Conservation (phyloP, 2,113 vertebrate species). For the Megaceryle maxima region DNA sequence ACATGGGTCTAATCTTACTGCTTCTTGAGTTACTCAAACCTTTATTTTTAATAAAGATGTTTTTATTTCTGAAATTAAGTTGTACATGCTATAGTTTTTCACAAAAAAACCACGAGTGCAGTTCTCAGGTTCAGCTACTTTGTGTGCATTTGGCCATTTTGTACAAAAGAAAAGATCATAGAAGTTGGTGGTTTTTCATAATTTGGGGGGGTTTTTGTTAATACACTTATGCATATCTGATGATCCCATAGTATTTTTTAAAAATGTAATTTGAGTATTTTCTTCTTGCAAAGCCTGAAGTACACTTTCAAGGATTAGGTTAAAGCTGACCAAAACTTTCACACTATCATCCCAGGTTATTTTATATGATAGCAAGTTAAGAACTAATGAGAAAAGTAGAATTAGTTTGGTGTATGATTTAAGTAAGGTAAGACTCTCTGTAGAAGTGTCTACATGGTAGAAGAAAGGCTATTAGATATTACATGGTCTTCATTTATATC, state of each 20-base stretch:
- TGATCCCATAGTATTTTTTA: neutral
- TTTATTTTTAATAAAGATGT: neutral
- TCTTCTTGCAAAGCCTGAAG: neutral
- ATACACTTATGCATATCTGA: neutral
- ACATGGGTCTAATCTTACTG: neutral
- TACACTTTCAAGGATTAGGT: neutral
- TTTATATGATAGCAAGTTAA: neutral
- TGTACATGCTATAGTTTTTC: neutral
- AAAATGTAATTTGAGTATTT: neutral
- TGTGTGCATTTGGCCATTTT: neutral
- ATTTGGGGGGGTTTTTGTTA: neutral
- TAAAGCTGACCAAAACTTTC: neutral
- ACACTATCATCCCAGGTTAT: neutral
- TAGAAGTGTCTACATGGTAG: neutral
- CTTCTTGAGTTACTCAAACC: neutral
- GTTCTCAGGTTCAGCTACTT: neutral
- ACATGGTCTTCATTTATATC: neutral
- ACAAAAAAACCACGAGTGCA: neutral
- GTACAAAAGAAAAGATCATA: neutral
- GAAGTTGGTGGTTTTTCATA: neutral
- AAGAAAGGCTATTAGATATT: neutral
- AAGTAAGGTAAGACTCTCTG: neutral
- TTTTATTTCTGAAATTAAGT: neutral
- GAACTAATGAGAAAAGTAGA: neutral
- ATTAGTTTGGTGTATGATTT: neutral